Evolutionary conservation across 2,888 invertebrate species (phyloP), one percentile per base, ranked within the genome.

Genomic region (Diarsia brunnea): DNA sequence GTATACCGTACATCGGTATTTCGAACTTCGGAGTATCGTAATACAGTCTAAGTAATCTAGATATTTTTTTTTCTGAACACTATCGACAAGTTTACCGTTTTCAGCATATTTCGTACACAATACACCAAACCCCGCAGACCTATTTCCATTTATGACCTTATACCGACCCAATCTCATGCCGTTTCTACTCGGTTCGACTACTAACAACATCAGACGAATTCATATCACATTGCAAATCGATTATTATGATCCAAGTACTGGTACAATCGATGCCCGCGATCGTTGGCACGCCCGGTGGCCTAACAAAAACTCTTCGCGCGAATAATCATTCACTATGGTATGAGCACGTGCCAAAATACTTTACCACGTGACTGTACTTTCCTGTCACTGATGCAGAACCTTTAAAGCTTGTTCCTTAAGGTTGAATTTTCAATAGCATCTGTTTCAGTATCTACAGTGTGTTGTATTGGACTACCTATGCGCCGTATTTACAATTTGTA

Each of bases 181-280:
- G 81, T 85, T 86, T 77, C 66, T 84, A 82, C 77, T 82, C 88
- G 86, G 66, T 80, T 68, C 67, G 81, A 82, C 85, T 89, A 84
- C 81, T 84, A 85, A 86, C 86, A 79, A 87, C 81, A 65, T 63
- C 53, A 92, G 90, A 82, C 86, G 75, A 88, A 94, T 93, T 93
- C 93, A 89, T 84, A 89, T 90, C 92, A 92, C 92, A 93, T 84
- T 87, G 79, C 79, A 80, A 81, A 87, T 85, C 90, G 90, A 92
- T 93, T 94, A 92, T 93, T 93, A 91, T 78, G 75, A 85, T 91
- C 90, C 90, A 87, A 89, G 88, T 87, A 86, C 84, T 76, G 84
- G 83, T 87, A 89, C 84, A 88, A 88, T 89, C 81, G 89, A 88
- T 84, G 84, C 68, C 82, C 87, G 87, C 86, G 79, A 90, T 88